phyloP scores from a whole-genome alignment of 2,888 invertebrate species.

The Vannuccia rotundouncinata region DNA sequence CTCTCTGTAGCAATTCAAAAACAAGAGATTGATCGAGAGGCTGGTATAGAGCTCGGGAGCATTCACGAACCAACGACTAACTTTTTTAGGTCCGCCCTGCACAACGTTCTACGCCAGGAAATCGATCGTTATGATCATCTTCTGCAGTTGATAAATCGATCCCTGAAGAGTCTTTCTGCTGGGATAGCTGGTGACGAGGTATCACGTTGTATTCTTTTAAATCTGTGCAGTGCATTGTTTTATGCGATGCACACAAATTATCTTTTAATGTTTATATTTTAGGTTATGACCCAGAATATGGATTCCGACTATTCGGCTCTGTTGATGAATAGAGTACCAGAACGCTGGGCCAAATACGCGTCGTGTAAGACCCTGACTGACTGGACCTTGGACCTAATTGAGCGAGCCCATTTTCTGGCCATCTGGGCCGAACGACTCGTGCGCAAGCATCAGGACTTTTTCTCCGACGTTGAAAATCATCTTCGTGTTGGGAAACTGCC shows the following conservation, averaged over 20 bases:
- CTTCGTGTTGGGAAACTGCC: conserved; percentile 16
- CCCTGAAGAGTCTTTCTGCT: conserved; percentile 46
- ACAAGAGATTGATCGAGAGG: background rate
- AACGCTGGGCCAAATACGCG: conserved; percentile 52
- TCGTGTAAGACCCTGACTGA: conserved; percentile 52
- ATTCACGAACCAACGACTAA: background rate
- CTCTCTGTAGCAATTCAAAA: background rate
- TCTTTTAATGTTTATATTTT: too few relatives aligned
- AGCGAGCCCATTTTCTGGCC: conserved; percentile 52
- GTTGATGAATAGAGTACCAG: conserved; percentile 50
- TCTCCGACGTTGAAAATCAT: conserved; percentile 32
- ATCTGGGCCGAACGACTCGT: conserved; percentile 50
- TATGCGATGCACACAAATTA: too few relatives aligned
- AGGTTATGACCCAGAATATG: conserved; percentile 52
- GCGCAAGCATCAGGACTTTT: conserved; percentile 7
- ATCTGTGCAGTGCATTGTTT: too few relatives aligned
- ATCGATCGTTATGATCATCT: conserved; percentile 53
- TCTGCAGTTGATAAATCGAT: conserved; percentile 47
- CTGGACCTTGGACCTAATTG: conserved; percentile 51
- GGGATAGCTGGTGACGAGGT: conserved; percentile 48
- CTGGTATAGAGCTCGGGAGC: background rate
- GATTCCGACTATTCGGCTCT: conserved; percentile 53
- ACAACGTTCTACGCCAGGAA: conserved; percentile 55
- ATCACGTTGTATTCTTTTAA: too few relatives aligned
- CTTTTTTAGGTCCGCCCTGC: conserved; percentile 49